A percentile compares a stretch with the other conserved stretches of the same genome.
These are phyloP conservation scores for Metopolophium dirhodum DNA, from an alignment of 1,140 invertebrate species.

Conservation along the genomic window DNA sequence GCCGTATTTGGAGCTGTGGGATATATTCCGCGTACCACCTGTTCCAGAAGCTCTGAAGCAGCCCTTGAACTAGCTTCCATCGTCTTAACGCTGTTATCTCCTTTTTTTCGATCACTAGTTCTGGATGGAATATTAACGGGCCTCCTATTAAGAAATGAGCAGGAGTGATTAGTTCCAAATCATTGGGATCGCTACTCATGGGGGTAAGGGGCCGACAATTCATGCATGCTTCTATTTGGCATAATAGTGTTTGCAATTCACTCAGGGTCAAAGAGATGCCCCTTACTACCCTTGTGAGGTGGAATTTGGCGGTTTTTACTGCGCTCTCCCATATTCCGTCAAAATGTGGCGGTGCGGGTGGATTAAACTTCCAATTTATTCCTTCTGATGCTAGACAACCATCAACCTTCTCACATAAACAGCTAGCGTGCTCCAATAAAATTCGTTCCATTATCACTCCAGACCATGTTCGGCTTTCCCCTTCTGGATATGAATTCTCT, in stretches of 20 bases:
- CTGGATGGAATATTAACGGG: constrained; percentile 34
- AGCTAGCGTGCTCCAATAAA: constrained; percentile 62
- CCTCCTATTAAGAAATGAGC: constrained; percentile 61
- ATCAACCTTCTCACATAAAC: not conserved
- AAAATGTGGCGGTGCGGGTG: constrained; percentile 63
- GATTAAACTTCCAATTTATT: constrained; percentile 64
- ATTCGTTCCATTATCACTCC: constrained; percentile 63
- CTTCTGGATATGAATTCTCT: constrained; percentile 62
- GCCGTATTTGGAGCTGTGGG: constrained; percentile 59
- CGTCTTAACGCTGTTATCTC: constrained; percentile 55
- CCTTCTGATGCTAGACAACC: constrained; percentile 45
- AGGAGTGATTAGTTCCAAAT: constrained; percentile 61
- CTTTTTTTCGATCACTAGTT: not conserved
- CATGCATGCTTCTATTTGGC: no score
- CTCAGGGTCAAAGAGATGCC: no score
- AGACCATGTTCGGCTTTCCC: constrained; percentile 61
- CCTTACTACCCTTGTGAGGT: not conserved
- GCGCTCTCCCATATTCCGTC: constrained; percentile 64
- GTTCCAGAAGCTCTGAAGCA: constrained; percentile 60
- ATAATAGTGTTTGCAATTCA: no score
- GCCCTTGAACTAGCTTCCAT: constrained; percentile 58
- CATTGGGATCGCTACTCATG: constrained; percentile 41
- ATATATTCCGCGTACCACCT: constrained; percentile 61
- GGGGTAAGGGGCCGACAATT: no score
- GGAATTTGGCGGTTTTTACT: constrained; percentile 57